phyloP scores from a whole-genome alignment of 1,140 invertebrate species.

The Drosophila rhopaloa region DNA sequence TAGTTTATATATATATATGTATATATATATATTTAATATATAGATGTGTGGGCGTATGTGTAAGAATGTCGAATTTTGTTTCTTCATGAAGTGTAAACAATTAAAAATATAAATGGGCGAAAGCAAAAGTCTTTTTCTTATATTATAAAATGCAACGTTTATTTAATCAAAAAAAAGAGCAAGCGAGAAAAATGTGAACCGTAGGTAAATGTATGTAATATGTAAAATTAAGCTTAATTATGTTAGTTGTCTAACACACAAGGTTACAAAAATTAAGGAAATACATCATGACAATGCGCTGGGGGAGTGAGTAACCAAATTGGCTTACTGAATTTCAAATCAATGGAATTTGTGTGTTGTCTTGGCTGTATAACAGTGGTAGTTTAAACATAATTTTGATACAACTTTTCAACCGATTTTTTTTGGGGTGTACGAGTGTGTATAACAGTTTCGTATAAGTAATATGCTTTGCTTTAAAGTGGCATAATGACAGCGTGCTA shows the following conservation, averaged over 20 bases:
- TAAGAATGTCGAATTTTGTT: conserved; percentile 24
- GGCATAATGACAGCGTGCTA: conserved; percentile 42
- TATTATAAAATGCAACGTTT: conserved; percentile 42
- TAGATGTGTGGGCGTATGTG: conserved; percentile 26
- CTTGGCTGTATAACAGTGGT: conserved; percentile 23
- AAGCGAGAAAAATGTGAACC: conserved; percentile 14
- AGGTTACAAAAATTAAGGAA: conserved; percentile 28
- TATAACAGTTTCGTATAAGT: conserved; percentile 70
- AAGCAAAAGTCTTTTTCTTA: conserved; percentile 34
- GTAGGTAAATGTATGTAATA: conserved; percentile 26
- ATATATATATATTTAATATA: conserved; percentile 43
- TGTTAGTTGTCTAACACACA: conserved; percentile 28
- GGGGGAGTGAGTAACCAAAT: conserved; percentile 26
- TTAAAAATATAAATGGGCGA: not conserved
- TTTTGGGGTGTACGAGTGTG: conserved; percentile 29
- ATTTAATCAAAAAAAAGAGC: conserved; percentile 36
- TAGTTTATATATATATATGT: conserved; percentile 49
- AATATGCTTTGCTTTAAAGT: conserved; percentile 42
- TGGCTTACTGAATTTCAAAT: conserved; percentile 6
- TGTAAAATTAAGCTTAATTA: conserved; percentile 38
- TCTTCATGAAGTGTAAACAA: conserved; percentile 39
- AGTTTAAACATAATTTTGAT: conserved; percentile 20
- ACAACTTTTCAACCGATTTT: not conserved
- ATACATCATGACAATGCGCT: conserved; percentile 17
- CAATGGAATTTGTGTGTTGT: conserved; percentile 29